A percentile compares a stretch with the other conserved stretches of the same genome.
phyloP scores from a whole-genome alignment of 2,797 vertebrate species.

The Acanthurus leucopareius region DNA sequence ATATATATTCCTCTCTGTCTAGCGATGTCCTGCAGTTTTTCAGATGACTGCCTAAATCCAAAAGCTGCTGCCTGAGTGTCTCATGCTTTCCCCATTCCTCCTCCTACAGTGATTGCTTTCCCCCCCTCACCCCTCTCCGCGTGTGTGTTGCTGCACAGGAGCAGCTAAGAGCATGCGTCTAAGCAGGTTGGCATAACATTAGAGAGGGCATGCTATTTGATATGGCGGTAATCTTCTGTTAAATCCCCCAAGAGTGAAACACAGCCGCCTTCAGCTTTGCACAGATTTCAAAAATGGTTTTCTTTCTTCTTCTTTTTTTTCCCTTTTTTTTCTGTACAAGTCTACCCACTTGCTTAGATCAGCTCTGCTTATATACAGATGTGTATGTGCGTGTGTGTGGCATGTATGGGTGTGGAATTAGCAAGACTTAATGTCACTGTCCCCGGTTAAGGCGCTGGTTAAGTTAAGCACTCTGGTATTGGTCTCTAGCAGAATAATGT shows the following conservation, averaged over 20 bases:
- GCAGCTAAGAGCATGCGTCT: constrained; percentile 54
- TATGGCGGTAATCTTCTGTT: constrained; percentile 76
- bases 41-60: constrained; percentile 58
- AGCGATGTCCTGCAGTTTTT: constrained; percentile 55
- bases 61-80: constrained; percentile 57
- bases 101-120: constrained; percentile 44
- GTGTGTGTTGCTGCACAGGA: constrained; percentile 53
- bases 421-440: constrained; percentile 74
- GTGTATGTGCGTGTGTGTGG: constrained; percentile 27
- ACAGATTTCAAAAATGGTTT: constrained; percentile 62
- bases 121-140: constrained; percentile 23
- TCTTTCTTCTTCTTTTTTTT: constrained; percentile 11
- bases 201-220: constrained; percentile 73
- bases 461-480: constrained; percentile 52
- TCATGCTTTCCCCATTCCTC: constrained; percentile 47
- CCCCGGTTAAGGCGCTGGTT: constrained; percentile 52
- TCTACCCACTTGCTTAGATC: constrained; percentile 48
- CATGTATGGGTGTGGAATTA: constrained; percentile 70
- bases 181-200: constrained; percentile 78
- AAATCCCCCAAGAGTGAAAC: constrained; percentile 78
- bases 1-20: constrained; percentile 8
- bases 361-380: constrained; percentile 26
- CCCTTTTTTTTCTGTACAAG: constrained; percentile 27
- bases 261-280: constrained; percentile 66
- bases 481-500: constrained; percentile 60